These are phyloP conservation scores for Troides oblongomaculatus DNA, from an alignment of 2,888 invertebrate genomes.

Conservation along the genomic window DNA sequence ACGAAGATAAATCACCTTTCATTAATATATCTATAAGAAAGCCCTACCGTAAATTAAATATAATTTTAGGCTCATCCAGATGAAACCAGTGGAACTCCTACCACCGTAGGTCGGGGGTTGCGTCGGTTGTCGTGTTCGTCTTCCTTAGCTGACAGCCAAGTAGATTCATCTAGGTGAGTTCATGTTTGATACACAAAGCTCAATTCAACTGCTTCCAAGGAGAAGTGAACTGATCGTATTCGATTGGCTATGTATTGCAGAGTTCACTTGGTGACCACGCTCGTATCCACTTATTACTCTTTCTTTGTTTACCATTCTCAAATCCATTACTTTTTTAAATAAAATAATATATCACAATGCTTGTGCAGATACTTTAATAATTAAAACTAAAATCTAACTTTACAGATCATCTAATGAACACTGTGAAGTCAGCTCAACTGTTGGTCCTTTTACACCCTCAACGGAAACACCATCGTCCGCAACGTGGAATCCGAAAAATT, in stretches of 20 bases:
- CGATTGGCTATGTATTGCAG: too few relatives aligned
- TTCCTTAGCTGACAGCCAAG: conserved; percentile 38
- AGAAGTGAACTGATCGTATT: neutral
- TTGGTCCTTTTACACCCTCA: conserved; percentile 56
- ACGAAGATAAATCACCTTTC: too few relatives aligned
- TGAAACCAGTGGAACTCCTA: conserved; percentile 39
- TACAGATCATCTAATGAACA: conserved; percentile 50
- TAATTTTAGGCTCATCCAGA: conserved; percentile 55
- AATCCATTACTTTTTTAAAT: neutral
- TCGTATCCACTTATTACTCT: too few relatives aligned
- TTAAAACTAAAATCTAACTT: conserved; percentile 8
- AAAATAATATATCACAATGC: neutral
- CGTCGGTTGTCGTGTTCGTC: conserved; percentile 36
- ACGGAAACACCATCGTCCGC: conserved; percentile 41
- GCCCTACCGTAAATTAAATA: neutral
- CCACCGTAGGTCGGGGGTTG: conserved; percentile 33
- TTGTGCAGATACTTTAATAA: neutral
- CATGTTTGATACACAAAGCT: neutral
- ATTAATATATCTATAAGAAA: neutral
- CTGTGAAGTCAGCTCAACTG: conserved; percentile 67
- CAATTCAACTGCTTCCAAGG: neutral
- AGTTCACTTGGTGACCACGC: too few relatives aligned
- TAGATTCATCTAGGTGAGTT: conserved; percentile 44
- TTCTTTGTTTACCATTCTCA: neutral
- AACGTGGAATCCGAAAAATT: conserved; percentile 40